These are phyloP conservation scores for Eulemur macaco DNA, from an alignment of 2,113 vertebrate species.

Conservation along the genomic window DNA sequence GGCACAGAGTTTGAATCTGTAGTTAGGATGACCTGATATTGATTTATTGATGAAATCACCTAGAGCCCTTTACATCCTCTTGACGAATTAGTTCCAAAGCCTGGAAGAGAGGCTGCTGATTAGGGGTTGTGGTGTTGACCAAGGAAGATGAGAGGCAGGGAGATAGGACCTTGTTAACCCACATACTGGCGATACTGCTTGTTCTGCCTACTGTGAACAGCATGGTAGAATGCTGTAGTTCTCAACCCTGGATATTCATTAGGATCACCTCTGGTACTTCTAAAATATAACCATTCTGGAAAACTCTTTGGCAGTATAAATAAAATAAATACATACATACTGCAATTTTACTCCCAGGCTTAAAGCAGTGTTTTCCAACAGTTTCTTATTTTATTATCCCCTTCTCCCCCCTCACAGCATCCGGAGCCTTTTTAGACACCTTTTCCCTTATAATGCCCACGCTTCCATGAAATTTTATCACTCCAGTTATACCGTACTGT, in stretches of 20 bases:
- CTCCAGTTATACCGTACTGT: background rate
- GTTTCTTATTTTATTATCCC: background rate
- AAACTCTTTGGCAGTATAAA: background rate
- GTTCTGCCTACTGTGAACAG: background rate
- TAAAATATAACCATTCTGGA: slow-evolving; percentile 15
- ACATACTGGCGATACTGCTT: background rate
- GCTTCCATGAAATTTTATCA: background rate
- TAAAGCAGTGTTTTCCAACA: background rate
- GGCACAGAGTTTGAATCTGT: background rate
- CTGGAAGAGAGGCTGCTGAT: background rate
- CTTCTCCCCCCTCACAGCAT: too few species aligned
- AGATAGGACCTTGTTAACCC: background rate
- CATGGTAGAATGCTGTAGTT: background rate
- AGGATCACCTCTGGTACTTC: background rate
- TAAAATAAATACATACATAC: background rate
- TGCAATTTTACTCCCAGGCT: background rate
- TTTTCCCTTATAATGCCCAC: background rate
- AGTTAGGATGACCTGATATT: background rate
- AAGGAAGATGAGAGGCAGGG: background rate
- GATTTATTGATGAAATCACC: background rate
- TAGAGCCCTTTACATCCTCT: background rate
- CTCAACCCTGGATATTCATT: background rate
- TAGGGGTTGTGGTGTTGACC: background rate
- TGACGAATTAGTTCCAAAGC: background rate
- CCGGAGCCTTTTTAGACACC: background rate